Percentiles rank a stretch among this genome's conserved stretches.
phyloP scores from a whole-genome alignment of 2,113 vertebrate genomes.

The Phodopus roborovskii region DNA sequence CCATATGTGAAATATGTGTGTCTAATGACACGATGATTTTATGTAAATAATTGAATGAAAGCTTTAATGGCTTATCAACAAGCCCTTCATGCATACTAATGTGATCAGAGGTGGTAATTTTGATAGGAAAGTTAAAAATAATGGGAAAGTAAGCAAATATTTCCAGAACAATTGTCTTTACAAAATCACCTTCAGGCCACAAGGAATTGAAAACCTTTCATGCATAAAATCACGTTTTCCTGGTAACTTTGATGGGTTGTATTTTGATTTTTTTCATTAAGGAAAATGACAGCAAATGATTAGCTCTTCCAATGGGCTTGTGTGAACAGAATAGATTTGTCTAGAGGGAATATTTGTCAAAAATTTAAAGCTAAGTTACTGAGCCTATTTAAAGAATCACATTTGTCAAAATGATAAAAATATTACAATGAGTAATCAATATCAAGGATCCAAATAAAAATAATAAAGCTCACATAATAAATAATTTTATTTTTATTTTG shows the following conservation, averaged over 20 bases:
- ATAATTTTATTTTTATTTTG: background rate
- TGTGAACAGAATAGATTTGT: conserved; percentile 57
- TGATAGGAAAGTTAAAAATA: conserved; percentile 51
- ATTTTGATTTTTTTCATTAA: conserved; percentile 71
- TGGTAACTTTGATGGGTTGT: conserved; percentile 20
- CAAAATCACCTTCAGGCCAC: conserved; percentile 61
- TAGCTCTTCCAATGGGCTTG: conserved; percentile 22
- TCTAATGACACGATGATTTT: conserved; percentile 36
- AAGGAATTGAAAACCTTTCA: conserved; percentile 57
- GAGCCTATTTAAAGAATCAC: conserved; percentile 39
- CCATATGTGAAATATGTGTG: conserved; percentile 2
- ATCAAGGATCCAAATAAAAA: conserved; percentile 50
- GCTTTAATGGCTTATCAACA: conserved; percentile 18
- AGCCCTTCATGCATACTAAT: background rate
- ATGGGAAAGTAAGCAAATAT: conserved; percentile 45
- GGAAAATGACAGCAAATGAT: conserved; percentile 63
- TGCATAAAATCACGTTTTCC: conserved; percentile 58
- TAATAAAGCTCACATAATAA: background rate
- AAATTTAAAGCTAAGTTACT: conserved; percentile 58
- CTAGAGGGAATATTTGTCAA: conserved; percentile 24
- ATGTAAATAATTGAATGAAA: conserved; percentile 58
- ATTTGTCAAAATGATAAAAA: conserved; percentile 59
- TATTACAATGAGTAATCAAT: conserved; percentile 15
- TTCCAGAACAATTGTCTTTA: conserved; percentile 45
- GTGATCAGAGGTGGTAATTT: background rate